A percentile compares a stretch with the other conserved stretches of the same genome.
Conservation (phyloP, 2,113 vertebrate genomes). For the Aleadryas rufinucha region DNA sequence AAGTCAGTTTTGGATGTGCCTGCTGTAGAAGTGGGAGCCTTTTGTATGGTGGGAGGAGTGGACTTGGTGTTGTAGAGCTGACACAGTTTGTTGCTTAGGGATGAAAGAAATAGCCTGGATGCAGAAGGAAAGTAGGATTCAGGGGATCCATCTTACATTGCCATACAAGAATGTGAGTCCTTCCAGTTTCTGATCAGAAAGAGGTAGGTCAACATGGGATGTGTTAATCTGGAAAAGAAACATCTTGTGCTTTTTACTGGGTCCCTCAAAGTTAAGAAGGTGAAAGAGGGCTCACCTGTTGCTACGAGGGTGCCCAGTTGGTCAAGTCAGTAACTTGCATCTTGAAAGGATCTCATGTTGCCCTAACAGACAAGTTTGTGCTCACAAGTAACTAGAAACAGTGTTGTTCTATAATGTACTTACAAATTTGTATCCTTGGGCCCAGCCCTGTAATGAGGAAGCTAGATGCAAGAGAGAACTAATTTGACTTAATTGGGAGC, state of each 20-base stretch:
- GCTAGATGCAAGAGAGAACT: neutral
- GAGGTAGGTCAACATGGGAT: rapidly evolving
- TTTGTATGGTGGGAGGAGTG: neutral
- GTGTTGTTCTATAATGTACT: neutral
- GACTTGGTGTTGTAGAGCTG: neutral
- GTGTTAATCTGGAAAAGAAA: neutral
- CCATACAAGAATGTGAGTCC: neutral
- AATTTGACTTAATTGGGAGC: slow-evolving; percentile 29
- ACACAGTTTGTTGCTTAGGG: neutral
- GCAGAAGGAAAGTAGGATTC: neutral
- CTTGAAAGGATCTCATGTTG: neutral
- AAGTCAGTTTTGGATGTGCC: neutral
- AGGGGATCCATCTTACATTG: neutral
- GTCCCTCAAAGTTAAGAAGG: neutral
- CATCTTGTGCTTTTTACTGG: neutral
- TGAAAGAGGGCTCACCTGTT: neutral
- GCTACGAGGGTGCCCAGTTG: neutral
- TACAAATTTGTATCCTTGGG: neutral
- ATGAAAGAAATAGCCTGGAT: neutral
- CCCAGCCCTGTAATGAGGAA: neutral
- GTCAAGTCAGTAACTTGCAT: neutral
- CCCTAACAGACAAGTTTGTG: neutral
- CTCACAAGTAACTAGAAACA: neutral
- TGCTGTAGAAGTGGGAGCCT: neutral
- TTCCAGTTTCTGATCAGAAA: neutral